Evolutionary conservation across 2,113 vertebrate species (phyloP).

Genomic region (Terrapene triunguis): DNA sequence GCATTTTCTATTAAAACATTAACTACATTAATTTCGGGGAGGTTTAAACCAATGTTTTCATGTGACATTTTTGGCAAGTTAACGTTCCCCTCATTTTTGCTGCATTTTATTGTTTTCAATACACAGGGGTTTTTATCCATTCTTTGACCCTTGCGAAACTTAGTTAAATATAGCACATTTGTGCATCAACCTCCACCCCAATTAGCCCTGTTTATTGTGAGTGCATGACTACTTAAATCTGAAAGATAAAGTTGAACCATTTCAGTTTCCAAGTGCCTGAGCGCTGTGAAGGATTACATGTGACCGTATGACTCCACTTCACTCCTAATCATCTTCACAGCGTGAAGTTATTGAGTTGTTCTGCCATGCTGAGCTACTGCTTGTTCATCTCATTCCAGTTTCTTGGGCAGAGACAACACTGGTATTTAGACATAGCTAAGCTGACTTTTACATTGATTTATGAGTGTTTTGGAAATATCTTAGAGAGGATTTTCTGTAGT

Average conservation of each 20-base stretch:
- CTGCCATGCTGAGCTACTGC: background rate
- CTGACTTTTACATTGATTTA: constrained; percentile 15
- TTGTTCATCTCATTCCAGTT: constrained; percentile 18
- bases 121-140: background rate
- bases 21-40: constrained; percentile 35
- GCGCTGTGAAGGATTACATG: constrained; percentile 29
- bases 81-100: constrained; percentile 22
- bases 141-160: constrained; percentile 14
- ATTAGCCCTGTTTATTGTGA: constrained; percentile 64
- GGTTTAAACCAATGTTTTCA: constrained; percentile 16
- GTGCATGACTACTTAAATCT: constrained; percentile 52
- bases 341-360: constrained; percentile 35
- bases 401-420: background rate
- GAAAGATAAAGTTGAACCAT: constrained; percentile 44
- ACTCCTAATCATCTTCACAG: constrained; percentile 41
- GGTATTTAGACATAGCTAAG: constrained; percentile 1
- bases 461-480: constrained; percentile 37
- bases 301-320: constrained; percentile 47
- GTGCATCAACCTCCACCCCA: constrained; percentile 18
- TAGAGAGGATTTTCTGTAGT: constrained; percentile 1
- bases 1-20: constrained; percentile 61
- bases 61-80: constrained; percentile 34
- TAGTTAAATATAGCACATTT: background rate
- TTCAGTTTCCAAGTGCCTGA: constrained; percentile 49
- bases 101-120: background rate